Base-by-base conservation (phyloP, 1,140 invertebrate genomes). In the Procambarus virginalis region DNA sequence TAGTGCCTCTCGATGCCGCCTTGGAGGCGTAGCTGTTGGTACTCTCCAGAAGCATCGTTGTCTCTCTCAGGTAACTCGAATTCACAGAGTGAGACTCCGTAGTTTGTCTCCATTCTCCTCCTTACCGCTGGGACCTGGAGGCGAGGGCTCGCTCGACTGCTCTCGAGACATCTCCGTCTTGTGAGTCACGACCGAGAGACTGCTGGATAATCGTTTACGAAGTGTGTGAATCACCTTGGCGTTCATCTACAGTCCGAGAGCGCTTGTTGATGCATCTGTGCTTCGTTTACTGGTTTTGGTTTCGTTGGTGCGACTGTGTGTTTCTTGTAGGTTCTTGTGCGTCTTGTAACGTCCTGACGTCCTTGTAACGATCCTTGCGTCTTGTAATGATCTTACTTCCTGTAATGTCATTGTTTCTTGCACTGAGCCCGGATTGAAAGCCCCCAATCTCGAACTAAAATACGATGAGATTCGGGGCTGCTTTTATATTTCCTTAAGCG, bases 1-100 rank as follows among this genome's bases (percentile, higher is more conserved):
- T 64, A 17, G 60, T 64, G 60, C 12, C 14, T 64, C 22, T 73
- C 3, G n/a, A 22, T 73, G 68, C 68, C 68, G 22, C n/a, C 10
- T 34, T 73, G 2, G 68, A 73, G 4, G 75, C 49, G 46, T 78
- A 73, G 9, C 68, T 84, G 4, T 73, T 49, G n/a, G 81, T 81
- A 55, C 87, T 89, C 46, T 89, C 87, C 45, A 89, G 81, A 1
- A 89, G 87, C 75, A 76, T 64, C 10, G 81, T 89, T 20, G 87
- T 89, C 64, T 89, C 87, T 10, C 55, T 77, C 20, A 89, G 70
- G 48, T 89, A 89, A 2, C n/a, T 89, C 87, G 20, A 89, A 84
- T 60, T 89, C 87, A 6, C 81, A 84, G 10, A n/a, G 87, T 89
- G 1, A 89, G 81, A 58, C 55, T 64, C 45, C 22, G 49, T 48